Evolutionary conservation across 2,888 invertebrate species (phyloP), one percentile per base, ranked within the genome.

Genomic region (Drosophila crucigera): DNA sequence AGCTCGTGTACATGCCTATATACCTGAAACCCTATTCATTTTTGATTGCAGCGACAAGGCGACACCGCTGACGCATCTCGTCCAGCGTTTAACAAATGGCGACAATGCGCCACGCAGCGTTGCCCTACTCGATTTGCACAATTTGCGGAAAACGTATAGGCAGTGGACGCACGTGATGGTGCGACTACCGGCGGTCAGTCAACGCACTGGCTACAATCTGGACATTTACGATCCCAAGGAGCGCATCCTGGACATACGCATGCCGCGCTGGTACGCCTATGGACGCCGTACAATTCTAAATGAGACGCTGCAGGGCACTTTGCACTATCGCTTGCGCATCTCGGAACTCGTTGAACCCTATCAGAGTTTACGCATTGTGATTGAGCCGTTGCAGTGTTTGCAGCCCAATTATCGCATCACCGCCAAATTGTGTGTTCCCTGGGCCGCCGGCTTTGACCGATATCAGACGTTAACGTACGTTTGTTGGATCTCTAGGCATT

Each of bases 111-210:
- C 93, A 61, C 92, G 95, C 31, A 94, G 94, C 78, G 82, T 94
- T 22, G 94, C 95, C 0, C 0, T 91, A 1, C 73, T 97, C 4
- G 94, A 96, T 88, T 92, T 97, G 54, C 94, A 95, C 47, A 94
- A 95, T 68, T 86, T 97, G 11, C 95, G 94, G 76, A 93, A 94
- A 61, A 93, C 93, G 2, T 92, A 95, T 73, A 94, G 94, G 0
- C 93, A 94, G 37, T 95, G 95, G 94, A 95, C 96, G 0, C 97
- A 97, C 91, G 94, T 97, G 7, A 92, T 97, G 14, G 94, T 97
- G 31, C 95, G 95, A 91, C 94, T 97, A 31, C 94, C 95, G 33
- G 95, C 96, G 0, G 58, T 61, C 22, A 64, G 39, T 28, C 54
- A 76, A 7, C 77, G 82, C 11, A 94, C 96, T 59, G 94, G 94